A percentile compares a stretch with the other conserved stretches of the same genome.
Conservation (phyloP, 2,797 vertebrate species). For the Mergus octosetaceus region DNA sequence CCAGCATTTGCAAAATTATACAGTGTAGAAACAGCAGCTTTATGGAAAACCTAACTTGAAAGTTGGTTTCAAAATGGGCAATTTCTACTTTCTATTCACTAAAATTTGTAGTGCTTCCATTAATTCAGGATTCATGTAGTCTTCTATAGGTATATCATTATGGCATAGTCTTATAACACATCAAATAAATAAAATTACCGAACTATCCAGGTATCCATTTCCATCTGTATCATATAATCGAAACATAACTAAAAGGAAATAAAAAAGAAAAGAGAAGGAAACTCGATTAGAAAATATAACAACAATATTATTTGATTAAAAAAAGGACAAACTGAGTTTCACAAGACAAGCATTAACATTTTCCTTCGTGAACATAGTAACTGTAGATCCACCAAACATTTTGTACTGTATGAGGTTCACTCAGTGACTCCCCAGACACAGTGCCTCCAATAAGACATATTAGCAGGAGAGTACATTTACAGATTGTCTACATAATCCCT, state of each 20-base stretch:
- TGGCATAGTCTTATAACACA: not conserved
- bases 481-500: not conserved
- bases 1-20: not conserved
- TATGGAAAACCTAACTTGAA: not conserved
- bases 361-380: not conserved
- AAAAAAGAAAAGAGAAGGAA: constrained; percentile 27
- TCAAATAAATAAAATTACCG: constrained; percentile 79
- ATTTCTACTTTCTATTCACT: not conserved
- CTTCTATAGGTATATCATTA: not conserved
- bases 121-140: not conserved
- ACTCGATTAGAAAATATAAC: not conserved
- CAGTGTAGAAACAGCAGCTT: not conserved
- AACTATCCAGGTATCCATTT: constrained; percentile 92
- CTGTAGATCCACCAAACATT: not conserved
- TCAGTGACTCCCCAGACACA: not conserved
- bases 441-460: fast-evolving
- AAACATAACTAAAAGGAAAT: constrained; percentile 89
- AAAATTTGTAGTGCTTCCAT: not conserved
- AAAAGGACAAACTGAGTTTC: not conserved
- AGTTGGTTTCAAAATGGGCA: not conserved
- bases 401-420: fast-evolving
- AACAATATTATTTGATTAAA: not conserved
- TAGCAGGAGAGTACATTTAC: not conserved
- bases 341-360: not conserved
- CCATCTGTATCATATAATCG: constrained; percentile 95